A percentile compares a stretch with the other conserved stretches of the same genome.
phyloP scores from a whole-genome alignment of 1,140 invertebrate species.

The Goniozus legneri region DNA sequence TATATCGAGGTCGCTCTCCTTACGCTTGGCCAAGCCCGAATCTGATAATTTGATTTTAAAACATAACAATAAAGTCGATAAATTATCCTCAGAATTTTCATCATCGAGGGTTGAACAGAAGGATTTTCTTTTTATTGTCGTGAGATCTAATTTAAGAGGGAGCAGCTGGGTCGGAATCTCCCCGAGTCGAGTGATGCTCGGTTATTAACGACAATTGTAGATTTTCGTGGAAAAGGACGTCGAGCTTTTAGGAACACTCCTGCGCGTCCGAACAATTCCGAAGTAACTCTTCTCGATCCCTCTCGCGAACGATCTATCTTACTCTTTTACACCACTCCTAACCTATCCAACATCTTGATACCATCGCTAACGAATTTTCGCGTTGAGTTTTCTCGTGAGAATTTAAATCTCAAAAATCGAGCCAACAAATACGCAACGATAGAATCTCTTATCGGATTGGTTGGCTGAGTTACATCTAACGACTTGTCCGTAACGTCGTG shows the following conservation, averaged over 20 bases:
- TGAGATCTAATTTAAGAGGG: too few relatives aligned
- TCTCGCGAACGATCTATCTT: slow-evolving; percentile 10
- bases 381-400: slow-evolving; percentile 4
- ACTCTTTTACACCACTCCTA: background rate
- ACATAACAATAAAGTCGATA: background rate
- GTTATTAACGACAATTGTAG: slow-evolving; percentile 23
- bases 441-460: slow-evolving; percentile 3
- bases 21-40: too few relatives aligned
- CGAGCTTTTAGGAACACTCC: too few relatives aligned
- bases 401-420: slow-evolving; percentile 6
- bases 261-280: slow-evolving; percentile 5
- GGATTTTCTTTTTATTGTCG: too few relatives aligned
- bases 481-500: slow-evolving; percentile 1
- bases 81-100: slow-evolving; percentile 4
- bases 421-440: background rate
- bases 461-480: background rate
- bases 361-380: background rate
- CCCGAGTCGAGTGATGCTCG: slow-evolving; percentile 21
- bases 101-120: background rate
- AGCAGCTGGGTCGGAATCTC: slow-evolving; percentile 7
- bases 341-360: slow-evolving; percentile 1
- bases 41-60: too few relatives aligned
- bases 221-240: background rate
- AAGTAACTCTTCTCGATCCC: slow-evolving; percentile 11
- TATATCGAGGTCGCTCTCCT: too few relatives aligned